These are phyloP conservation scores for Lacerta agilis DNA, from an alignment of 2,797 vertebrate species.

Conservation along the genomic window DNA sequence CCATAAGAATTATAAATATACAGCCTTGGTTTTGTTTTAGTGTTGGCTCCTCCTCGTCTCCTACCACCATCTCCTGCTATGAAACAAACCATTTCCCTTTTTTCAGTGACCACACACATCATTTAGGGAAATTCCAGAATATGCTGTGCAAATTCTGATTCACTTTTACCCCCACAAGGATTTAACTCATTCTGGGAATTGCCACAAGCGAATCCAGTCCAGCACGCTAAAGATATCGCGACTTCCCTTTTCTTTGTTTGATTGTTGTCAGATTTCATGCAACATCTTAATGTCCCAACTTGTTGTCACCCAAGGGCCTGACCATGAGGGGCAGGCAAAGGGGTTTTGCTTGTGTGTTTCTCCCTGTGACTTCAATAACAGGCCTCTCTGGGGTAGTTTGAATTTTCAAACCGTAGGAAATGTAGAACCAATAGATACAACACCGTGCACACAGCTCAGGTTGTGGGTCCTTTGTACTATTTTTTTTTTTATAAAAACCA, in stretches of 20 bases:
- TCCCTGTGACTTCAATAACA: not conserved
- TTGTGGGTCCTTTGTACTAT: not conserved
- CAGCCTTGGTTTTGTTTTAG: conserved; percentile 59
- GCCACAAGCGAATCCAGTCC: conserved; percentile 41
- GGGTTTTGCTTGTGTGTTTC: not conserved
- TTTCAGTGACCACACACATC: conserved; percentile 80
- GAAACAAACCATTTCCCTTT: conserved; percentile 83
- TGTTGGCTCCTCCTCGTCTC: conserved; percentile 74
- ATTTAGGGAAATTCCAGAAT: conserved; percentile 82
- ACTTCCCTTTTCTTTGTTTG: conserved; percentile 49
- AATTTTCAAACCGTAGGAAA: not conserved
- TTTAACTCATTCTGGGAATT: conserved; percentile 80
- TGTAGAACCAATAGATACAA: not conserved
- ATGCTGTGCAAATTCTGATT: conserved; percentile 80
- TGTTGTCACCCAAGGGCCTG: not conserved
- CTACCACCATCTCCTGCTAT: conserved; percentile 71
- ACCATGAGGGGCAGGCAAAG: conserved; percentile 10
- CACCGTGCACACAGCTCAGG: not conserved
- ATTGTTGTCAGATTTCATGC: conserved; percentile 2
- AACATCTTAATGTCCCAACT: conserved; percentile 2
- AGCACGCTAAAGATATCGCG: conserved; percentile 18
- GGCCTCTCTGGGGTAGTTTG: not conserved
- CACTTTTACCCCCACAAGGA: conserved; percentile 72
- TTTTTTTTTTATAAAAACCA: not conserved
- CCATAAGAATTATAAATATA: conserved; percentile 60